phyloP scores from a whole-genome alignment of 1,140 invertebrate genomes.

The Drosophila baimaii region DNA sequence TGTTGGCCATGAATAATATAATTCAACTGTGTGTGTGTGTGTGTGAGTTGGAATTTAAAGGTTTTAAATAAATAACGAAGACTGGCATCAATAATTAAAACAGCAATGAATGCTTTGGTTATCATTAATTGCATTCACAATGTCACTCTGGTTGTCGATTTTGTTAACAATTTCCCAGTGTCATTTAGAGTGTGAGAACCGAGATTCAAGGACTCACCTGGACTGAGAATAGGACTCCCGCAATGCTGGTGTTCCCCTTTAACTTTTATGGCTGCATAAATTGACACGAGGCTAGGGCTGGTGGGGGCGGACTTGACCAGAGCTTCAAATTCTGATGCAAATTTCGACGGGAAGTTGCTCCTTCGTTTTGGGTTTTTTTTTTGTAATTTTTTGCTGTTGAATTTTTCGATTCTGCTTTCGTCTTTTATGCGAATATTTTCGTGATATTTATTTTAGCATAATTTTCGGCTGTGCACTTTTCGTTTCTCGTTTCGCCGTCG shows the following conservation, averaged over 20 bases:
- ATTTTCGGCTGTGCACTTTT: slow-evolving; percentile 61
- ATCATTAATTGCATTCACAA: slow-evolving; percentile 32
- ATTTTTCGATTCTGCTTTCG: slow-evolving; percentile 24
- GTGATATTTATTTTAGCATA: slow-evolving; percentile 50
- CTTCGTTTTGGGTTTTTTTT: neutral
- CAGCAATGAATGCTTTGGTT: slow-evolving; percentile 32
- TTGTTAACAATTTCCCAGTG: slow-evolving; percentile 4
- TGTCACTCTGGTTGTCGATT: slow-evolving; percentile 8
- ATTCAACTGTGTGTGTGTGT: slow-evolving; percentile 3
- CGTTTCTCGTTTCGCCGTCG: slow-evolving; percentile 20
- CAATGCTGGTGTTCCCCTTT: slow-evolving; percentile 15
- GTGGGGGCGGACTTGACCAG: slow-evolving; percentile 28
- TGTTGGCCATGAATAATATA: slow-evolving; percentile 47
- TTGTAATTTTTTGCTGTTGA: slow-evolving; percentile 1
- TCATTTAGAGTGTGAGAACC: neutral
- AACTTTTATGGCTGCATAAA: slow-evolving; percentile 53
- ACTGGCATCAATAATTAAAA: slow-evolving; percentile 35
- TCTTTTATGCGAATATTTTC: slow-evolving; percentile 16
- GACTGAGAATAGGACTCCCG: slow-evolving; percentile 4
- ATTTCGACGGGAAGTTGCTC: slow-evolving; percentile 29
- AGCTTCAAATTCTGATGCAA: slow-evolving; percentile 45
- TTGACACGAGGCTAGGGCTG: slow-evolving; percentile 38
- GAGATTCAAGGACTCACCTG: slow-evolving; percentile 41
- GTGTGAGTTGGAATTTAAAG: slow-evolving; percentile 11
- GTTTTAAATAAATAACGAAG: slow-evolving; percentile 44